Conservation (phyloP, 2,888 invertebrate genomes). For the Caenorhabditis macrosperma region DNA sequence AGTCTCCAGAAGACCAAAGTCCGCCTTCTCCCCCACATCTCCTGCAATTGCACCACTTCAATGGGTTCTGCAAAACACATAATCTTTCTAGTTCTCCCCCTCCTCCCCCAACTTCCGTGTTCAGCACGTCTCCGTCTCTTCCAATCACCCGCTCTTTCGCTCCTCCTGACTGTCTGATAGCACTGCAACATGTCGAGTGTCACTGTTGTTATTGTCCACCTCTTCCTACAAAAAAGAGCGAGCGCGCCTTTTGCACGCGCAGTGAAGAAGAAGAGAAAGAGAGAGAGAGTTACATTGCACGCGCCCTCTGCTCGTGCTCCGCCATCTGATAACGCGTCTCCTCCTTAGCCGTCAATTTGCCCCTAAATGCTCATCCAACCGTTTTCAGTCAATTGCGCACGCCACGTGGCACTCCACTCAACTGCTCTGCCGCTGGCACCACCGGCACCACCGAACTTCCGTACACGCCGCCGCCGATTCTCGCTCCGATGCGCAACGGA, state of each 20-base stretch:
- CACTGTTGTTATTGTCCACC: conserved; percentile 40
- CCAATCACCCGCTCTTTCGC: conserved; percentile 14
- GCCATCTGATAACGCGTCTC: conserved; percentile 28
- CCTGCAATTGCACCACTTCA: conserved; percentile 25
- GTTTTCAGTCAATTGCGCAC: conserved; percentile 68
- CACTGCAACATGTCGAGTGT: conserved; percentile 34
- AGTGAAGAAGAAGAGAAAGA: conserved; percentile 10
- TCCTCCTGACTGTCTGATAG: conserved; percentile 50
- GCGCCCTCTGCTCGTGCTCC: not conserved
- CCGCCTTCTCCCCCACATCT: not conserved
- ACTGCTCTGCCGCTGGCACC: not conserved
- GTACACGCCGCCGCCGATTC: conserved; percentile 94
- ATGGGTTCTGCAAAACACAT: conserved; percentile 45
- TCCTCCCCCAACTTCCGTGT: conserved; percentile 41
- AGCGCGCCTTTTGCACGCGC: conserved; percentile 6
- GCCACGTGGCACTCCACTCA: conserved; percentile 52
- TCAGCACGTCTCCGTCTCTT: conserved; percentile 32
- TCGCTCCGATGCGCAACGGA: conserved; percentile 92
- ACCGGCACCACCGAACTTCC: conserved; percentile 81
- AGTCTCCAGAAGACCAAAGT: not conserved
- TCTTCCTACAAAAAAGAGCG: conserved; percentile 12
- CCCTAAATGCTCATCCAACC: conserved; percentile 1
- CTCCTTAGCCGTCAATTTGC: not conserved
- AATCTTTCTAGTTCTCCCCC: conserved; percentile 49
- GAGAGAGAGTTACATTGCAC: conserved; percentile 13